Evolutionary conservation across 2,797 vertebrate genomes (phyloP).

Genomic region (Fratercula arctica): DNA sequence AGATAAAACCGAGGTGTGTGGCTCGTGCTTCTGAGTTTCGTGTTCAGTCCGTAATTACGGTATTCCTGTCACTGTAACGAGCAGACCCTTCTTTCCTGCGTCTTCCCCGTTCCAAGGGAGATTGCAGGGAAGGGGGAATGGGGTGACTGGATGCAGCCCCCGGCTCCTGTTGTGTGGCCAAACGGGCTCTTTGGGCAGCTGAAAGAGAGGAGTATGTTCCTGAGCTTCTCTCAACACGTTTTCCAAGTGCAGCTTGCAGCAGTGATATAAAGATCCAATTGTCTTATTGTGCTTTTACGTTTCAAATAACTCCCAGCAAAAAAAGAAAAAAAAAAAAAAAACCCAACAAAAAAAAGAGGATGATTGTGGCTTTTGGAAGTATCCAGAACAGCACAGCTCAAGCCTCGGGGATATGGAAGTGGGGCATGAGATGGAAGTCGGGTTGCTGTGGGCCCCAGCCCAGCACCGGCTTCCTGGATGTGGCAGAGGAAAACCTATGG

Average conservation of each 20-base stretch:
- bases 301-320: too few species aligned
- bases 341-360: rapidly evolving
- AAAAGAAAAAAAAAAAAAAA: rapidly evolving
- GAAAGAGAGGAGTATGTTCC: too few species aligned
- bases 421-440: rapidly evolving
- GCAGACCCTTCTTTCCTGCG: background rate
- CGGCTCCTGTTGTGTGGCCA: rapidly evolving
- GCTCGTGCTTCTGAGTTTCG: rapidly evolving
- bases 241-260: too few species aligned
- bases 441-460: background rate
- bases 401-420: rapidly evolving
- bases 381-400: background rate
- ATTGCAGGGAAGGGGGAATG: background rate
- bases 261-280: background rate
- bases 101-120: rapidly evolving
- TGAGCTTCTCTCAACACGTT: rapidly evolving
- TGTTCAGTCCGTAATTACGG: rapidly evolving
- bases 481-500: background rate
- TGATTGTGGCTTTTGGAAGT: background rate
- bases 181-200: background rate
- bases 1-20: rapidly evolving
- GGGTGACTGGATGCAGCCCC: rapidly evolving
- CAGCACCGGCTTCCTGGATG: too few species aligned
- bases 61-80: rapidly evolving
- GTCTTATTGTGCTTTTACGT: rapidly evolving